Conservation (phyloP, 2,888 invertebrate species). For the Bhutanitis thaidina region DNA sequence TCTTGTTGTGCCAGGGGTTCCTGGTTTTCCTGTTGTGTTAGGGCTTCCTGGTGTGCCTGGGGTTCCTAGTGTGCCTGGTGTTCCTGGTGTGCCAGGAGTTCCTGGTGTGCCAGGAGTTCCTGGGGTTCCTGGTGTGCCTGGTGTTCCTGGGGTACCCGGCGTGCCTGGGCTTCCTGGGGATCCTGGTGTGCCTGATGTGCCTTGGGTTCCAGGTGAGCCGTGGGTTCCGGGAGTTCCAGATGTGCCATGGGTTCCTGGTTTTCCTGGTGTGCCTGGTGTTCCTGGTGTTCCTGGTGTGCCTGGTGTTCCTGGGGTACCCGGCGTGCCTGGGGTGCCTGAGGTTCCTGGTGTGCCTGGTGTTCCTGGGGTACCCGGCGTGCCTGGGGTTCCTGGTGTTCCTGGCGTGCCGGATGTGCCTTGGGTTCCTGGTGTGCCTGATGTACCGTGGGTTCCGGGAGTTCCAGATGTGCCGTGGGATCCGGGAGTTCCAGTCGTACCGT, state of each 20-base stretch:
- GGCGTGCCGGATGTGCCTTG: background rate
- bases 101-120: too few relatives aligned
- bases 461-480: too few relatives aligned
- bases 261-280: slow-evolving; percentile 47
- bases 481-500: too few relatives aligned
- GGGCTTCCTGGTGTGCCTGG: too few relatives aligned
- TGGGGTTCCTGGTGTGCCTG: too few relatives aligned
- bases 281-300: slow-evolving; percentile 40
- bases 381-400: slow-evolving; percentile 9
- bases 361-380: slow-evolving; percentile 13
- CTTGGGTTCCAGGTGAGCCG: background rate
- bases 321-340: slow-evolving; percentile 3
- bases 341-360: slow-evolving; percentile 12
- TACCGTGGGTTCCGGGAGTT: too few relatives aligned
- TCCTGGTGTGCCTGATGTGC: background rate
- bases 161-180: background rate
- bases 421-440: too few relatives aligned
- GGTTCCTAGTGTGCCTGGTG: too few relatives aligned
- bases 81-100: too few relatives aligned
- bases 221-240: background rate
- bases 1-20: too few relatives aligned
- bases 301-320: slow-evolving; percentile 32
- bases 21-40: too few relatives aligned
- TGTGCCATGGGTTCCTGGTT: background rate
- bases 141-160: too few relatives aligned